phyloP scores from a whole-genome alignment of 2,797 vertebrate species.

The Poeciliopsis presidionis region DNA sequence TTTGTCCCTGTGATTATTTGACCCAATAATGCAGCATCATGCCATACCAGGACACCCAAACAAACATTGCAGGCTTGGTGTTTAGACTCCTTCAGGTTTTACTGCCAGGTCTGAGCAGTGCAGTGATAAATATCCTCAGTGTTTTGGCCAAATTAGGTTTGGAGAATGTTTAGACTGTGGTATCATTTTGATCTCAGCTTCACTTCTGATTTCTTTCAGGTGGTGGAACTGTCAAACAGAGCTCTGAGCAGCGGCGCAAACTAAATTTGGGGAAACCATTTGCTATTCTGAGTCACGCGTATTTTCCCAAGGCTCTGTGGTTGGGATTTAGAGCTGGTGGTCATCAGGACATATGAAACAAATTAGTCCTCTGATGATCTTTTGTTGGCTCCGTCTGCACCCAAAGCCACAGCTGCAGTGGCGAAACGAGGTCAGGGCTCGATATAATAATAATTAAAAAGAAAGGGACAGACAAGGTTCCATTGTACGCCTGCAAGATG shows the following conservation, averaged over 20 bases:
- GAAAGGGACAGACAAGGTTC: conserved; percentile 66
- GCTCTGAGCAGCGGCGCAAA: conserved; percentile 30
- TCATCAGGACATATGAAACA: conserved; percentile 61
- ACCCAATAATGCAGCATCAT: too few species aligned
- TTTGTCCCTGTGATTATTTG: too few species aligned
- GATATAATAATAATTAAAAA: conserved; percentile 52
- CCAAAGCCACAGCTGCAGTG: conserved; percentile 65
- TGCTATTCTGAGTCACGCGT: conserved; percentile 54
- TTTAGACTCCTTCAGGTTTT: neutral
- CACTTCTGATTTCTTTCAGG: conserved; percentile 14
- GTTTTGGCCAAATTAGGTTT: conserved; percentile 22
- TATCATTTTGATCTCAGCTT: conserved; percentile 27
- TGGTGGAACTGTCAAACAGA: conserved; percentile 48
- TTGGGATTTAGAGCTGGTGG: conserved; percentile 44
- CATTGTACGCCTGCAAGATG: conserved; percentile 66
- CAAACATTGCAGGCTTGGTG: neutral
- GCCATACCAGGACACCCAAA: neutral
- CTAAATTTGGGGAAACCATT: conserved; percentile 61
- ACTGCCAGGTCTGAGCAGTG: neutral
- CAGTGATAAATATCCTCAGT: conserved; percentile 12
- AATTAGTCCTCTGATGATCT: conserved; percentile 66
- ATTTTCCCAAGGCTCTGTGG: conserved; percentile 53
- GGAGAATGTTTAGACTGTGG: conserved; percentile 50
- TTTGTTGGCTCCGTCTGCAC: conserved; percentile 46
- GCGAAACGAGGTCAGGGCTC: conserved; percentile 68